Evolutionary conservation across 64 coral and sea anemone species (phyloP), one percentile per base, ranked within the genome.

Genomic region (Montipora foliosa): DNA sequence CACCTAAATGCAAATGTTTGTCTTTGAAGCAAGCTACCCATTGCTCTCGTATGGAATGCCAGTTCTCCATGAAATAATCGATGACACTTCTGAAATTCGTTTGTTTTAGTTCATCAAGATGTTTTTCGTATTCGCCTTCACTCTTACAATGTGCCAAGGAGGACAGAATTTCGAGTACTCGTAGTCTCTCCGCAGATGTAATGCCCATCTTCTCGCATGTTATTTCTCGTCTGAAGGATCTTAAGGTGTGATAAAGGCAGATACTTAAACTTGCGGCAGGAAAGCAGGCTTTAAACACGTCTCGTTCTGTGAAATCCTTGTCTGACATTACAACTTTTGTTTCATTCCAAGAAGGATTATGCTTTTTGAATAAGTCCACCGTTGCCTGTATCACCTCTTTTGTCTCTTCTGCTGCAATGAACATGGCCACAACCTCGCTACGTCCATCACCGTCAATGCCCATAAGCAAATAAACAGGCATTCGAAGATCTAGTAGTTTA

Each of bases 171-270:
- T 92, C 94, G 1, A 95, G 25, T 14, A 24, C 75, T 19, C 77
- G 55, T 13, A 88, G 17, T 80, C 94, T 51, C 55, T 95, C 94
- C 6, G 81, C 69, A 8, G 89, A 88, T 78, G 94, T 82, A 4
- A 92, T 81, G 6, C 83, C 89, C 52, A 95, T 80, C 74, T 95
- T 95, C 47, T 92, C 89, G 12, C 82, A 87, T 4, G 67, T 91
- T 2, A 95, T 83, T 88, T 95, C 94, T 44, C 89, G 66, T n/a
- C 67, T 64, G 22, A 95, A 95, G 2, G 84, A 88, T 44, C 82
- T 74, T 15, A 94, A 47, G 14, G 92, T 94, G 68, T 94, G 92
- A 49, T 80, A 89, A 16, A 88, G 77, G 19, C 85, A 89, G 44
- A 94, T 75, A 2, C 4, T 49, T 45, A 94, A 45, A 46, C 14